Conservation (phyloP, 1,140 invertebrate genomes). For the Helicoverpa zea region DNA sequence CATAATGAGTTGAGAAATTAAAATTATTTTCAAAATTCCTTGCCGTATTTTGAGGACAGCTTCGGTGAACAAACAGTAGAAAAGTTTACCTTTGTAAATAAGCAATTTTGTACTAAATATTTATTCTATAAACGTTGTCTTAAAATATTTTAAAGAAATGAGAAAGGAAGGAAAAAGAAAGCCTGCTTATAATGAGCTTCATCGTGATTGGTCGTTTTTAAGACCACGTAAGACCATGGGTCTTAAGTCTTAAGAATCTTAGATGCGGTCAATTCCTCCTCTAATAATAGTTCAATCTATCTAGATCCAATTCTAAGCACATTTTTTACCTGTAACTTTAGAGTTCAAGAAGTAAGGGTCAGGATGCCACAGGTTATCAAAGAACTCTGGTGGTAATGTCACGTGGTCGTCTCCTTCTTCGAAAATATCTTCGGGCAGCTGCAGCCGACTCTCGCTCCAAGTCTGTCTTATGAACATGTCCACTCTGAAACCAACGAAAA, state of each 20-base stretch:
- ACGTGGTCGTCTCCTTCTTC: constrained; percentile 93
- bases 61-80: constrained; percentile 28
- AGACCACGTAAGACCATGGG: too few species aligned
- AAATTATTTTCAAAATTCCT: not conserved
- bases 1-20: not conserved
- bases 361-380: constrained; percentile 94
- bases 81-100: too few species aligned
- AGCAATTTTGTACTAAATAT: too few species aligned
- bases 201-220: too few species aligned
- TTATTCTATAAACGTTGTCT: not conserved
- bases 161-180: too few species aligned
- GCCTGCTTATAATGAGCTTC: too few species aligned
- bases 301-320: too few species aligned
- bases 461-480: constrained; percentile 94
- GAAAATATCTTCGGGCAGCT: constrained; percentile 91
- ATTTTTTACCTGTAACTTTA: constrained; percentile 91
- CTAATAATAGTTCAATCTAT: not conserved
- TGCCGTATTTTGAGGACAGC: not conserved
- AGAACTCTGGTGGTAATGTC: constrained; percentile 92
- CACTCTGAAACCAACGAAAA: too few species aligned
- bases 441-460: constrained; percentile 92
- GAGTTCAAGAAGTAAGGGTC: constrained; percentile 95
- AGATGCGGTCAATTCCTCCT: too few species aligned
- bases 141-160: not conserved
- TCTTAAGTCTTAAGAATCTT: too few species aligned